These are phyloP conservation scores for Brachionus rotundiformis DNA, from an alignment of 1,140 invertebrate genomes.

Conservation along the genomic window DNA sequence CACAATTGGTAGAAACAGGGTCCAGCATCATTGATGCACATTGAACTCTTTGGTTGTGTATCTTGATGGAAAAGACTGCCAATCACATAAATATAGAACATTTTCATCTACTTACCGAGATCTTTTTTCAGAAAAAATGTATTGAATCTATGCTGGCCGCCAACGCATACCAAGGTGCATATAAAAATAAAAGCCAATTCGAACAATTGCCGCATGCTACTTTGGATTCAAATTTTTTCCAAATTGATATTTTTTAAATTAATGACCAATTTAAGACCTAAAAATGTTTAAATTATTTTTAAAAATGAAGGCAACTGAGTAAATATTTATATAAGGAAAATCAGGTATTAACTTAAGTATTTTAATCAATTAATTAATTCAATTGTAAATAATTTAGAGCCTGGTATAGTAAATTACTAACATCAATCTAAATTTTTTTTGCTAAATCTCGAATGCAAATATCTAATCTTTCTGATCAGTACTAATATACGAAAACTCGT, in stretches of 20 bases:
- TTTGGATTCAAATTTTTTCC: not conserved
- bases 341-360: slow-evolving; percentile 48
- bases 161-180: not conserved
- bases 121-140: not conserved
- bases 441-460: slow-evolving; percentile 24
- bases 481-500: not conserved
- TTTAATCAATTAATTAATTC: slow-evolving; percentile 49
- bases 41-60: not conserved
- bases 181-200: not conserved
- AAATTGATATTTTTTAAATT: not conserved
- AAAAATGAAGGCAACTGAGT: not conserved
- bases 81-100: no score
- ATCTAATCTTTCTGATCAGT: not conserved
- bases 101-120: not conserved
- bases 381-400: slow-evolving; percentile 21
- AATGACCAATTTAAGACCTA: not conserved
- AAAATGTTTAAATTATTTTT: not conserved
- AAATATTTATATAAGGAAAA: slow-evolving; percentile 43
- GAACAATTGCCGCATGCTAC: slow-evolving; percentile 1
- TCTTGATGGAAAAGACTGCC: not conserved
- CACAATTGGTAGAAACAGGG: slow-evolving; percentile 10
- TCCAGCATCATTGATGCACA: not conserved
- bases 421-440: slow-evolving; percentile 14
- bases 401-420: not conserved
- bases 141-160: not conserved